phyloP scores from a whole-genome alignment of 2,113 vertebrate genomes.

The Trematocara nigrifrons region DNA sequence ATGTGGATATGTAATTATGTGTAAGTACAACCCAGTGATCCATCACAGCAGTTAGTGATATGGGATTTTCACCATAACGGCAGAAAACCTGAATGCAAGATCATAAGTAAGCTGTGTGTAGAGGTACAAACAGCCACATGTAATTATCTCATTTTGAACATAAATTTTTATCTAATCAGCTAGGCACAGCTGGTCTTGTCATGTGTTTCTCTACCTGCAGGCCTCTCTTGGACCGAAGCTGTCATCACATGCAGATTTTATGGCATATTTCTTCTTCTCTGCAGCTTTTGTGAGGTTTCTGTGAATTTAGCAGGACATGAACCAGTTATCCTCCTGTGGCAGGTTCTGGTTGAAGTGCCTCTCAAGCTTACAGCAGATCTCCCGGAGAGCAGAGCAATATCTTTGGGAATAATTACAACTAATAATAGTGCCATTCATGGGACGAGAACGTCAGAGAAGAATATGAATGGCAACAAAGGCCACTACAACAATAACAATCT shows the following conservation, averaged over 20 bases:
- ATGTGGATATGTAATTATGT: constrained; percentile 1
- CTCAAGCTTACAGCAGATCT: neutral
- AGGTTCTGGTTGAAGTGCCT: neutral
- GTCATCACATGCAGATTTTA: neutral
- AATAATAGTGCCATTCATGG: neutral
- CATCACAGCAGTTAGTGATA: neutral
- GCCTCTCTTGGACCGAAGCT: neutral
- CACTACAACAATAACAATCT: neutral
- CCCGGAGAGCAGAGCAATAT: neutral
- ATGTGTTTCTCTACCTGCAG: neutral
- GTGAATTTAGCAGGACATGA: neutral
- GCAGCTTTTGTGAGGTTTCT: neutral
- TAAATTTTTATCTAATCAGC: neutral
- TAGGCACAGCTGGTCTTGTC: neutral
- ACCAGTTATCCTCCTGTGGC: neutral
- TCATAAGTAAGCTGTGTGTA: neutral
- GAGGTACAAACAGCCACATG: neutral
- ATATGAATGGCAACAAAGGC: neutral
- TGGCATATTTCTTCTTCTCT: neutral
- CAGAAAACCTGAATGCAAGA: neutral
- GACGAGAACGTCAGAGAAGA: neutral
- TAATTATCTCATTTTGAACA: neutral
- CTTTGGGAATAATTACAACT: neutral
- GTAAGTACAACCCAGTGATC: neutral
- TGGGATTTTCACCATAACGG: neutral